Conservation (phyloP, 2,797 vertebrate genomes). For the Philypnodon macrostomus region DNA sequence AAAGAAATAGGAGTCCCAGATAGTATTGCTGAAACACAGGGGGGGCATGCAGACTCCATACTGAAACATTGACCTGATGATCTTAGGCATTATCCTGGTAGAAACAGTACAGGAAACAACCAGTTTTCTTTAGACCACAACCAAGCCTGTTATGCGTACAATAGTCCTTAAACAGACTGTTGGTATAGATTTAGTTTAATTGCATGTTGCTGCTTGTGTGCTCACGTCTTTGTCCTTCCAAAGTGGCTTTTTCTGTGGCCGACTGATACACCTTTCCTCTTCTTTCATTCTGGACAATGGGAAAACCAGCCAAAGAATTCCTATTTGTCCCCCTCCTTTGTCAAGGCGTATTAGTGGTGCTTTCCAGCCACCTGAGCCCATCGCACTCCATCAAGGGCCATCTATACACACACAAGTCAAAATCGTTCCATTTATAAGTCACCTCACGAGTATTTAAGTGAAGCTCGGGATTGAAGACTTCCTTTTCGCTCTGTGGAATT, state of each 20-base stretch:
- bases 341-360: constrained; percentile 37
- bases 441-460: constrained; percentile 63
- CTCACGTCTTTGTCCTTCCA: constrained; percentile 32
- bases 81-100: no score
- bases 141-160: not conserved
- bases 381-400: constrained; percentile 46
- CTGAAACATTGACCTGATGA: no score
- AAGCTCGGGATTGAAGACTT: constrained; percentile 71
- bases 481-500: constrained; percentile 69
- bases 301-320: constrained; percentile 24
- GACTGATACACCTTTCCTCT: constrained; percentile 51
- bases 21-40: no score
- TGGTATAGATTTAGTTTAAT: not conserved
- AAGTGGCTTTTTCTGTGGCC: constrained; percentile 28
- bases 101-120: not conserved
- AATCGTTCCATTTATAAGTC: constrained; percentile 71
- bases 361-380: constrained; percentile 52
- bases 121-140: not conserved
- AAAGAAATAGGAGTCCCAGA: no score
- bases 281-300: constrained; percentile 44
- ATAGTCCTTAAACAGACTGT: not conserved
- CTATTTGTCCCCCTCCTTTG: constrained; percentile 52
- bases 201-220: constrained; percentile 16
- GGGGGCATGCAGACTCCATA: no score
- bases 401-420: constrained; percentile 61